Conservation (phyloP, 1,140 invertebrate genomes). For the Drosophila pectinifera region DNA sequence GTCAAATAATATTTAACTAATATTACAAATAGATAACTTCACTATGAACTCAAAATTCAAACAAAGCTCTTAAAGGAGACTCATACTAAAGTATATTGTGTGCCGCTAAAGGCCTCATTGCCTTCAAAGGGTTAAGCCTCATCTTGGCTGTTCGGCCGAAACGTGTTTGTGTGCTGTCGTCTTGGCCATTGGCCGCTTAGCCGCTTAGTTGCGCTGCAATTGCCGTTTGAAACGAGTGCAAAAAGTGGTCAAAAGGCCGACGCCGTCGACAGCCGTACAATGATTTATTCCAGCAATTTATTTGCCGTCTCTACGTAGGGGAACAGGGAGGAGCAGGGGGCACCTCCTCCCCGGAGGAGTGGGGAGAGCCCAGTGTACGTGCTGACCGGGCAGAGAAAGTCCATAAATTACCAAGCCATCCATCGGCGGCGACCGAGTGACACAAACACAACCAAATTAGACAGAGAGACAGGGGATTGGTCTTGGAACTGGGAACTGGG, state of each 20-base stretch:
- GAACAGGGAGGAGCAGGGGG: not conserved
- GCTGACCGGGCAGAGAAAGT: constrained; percentile 82
- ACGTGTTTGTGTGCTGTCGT: constrained; percentile 32
- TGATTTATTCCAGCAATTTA: constrained; percentile 82
- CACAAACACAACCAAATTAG: constrained; percentile 61
- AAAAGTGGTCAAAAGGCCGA: constrained; percentile 77
- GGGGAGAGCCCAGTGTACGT: constrained; percentile 64
- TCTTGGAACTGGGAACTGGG: not conserved
- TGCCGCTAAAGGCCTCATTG: too few species aligned
- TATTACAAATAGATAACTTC: too few species aligned
- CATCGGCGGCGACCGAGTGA: constrained; percentile 62
- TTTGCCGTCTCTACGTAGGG: constrained; percentile 58
- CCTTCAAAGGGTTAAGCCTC: constrained; percentile 21
- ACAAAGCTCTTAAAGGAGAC: too few species aligned
- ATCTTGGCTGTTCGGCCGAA: constrained; percentile 19
- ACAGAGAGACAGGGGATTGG: constrained; percentile 5
- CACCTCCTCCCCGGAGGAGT: not conserved
- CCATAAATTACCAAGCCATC: constrained; percentile 70
- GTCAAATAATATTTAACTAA: too few species aligned
- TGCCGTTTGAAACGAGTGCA: constrained; percentile 76
- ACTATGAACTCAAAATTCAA: too few species aligned
- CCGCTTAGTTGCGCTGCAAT: constrained; percentile 45
- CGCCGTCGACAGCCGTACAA: constrained; percentile 60
- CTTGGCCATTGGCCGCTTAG: constrained; percentile 30
- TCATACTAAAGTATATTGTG: too few species aligned